Evolutionary conservation across 2,888 invertebrate genomes (phyloP).

Genomic region (Sussaba pulchella): DNA sequence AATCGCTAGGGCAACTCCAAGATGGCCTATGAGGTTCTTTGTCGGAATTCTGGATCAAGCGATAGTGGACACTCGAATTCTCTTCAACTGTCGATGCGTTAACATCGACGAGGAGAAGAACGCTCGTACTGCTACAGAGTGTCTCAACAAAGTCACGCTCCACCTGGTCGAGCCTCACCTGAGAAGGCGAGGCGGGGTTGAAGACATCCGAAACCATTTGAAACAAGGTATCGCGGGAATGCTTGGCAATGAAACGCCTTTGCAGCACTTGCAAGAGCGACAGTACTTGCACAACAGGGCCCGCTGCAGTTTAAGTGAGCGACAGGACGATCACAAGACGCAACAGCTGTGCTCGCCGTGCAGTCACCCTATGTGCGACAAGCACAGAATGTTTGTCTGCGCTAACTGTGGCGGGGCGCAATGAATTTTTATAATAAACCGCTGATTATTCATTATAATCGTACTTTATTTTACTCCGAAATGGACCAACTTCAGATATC

Average conservation of each 20-base stretch:
- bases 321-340: slow-evolving; percentile 2
- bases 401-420: slow-evolving; percentile 26
- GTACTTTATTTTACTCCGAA: slow-evolving; percentile 30
- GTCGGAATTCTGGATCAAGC: slow-evolving; percentile 66
- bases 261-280: background rate
- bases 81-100: slow-evolving; percentile 22
- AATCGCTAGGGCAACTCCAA: too few relatives aligned
- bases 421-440: slow-evolving; percentile 33
- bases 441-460: slow-evolving; percentile 29
- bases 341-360: slow-evolving; percentile 20
- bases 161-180: slow-evolving; percentile 27
- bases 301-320: background rate
- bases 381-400: slow-evolving; percentile 26
- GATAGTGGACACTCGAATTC: slow-evolving; percentile 59
- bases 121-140: slow-evolving; percentile 30
- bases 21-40: slow-evolving; percentile 43
- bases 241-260: slow-evolving; percentile 19
- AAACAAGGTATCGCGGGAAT: slow-evolving; percentile 30
- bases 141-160: background rate
- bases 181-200: slow-evolving; percentile 7
- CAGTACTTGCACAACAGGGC: slow-evolving; percentile 4
- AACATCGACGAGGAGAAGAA: slow-evolving; percentile 12
- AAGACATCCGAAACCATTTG: slow-evolving; percentile 28
- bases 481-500: background rate
- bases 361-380: slow-evolving; percentile 22